Conservation (phyloP, 2,797 vertebrate species). For the Trachurus trachurus region DNA sequence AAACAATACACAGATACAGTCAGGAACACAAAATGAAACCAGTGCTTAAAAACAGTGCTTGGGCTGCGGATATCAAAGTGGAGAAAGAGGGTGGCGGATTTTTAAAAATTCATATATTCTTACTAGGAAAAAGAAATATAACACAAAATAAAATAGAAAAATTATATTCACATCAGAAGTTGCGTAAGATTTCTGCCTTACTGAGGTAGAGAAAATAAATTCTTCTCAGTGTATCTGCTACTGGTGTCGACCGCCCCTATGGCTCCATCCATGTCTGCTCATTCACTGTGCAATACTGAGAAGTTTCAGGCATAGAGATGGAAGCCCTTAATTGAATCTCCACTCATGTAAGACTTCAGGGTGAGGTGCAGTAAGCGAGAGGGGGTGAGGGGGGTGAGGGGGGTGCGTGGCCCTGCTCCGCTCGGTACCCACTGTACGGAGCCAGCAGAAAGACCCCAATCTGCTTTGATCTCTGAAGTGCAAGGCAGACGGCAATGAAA, state of each 20-base stretch:
- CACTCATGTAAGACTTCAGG: conserved; percentile 67
- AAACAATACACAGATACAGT: background rate
- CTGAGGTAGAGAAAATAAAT: background rate
- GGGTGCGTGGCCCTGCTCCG: conserved; percentile 9
- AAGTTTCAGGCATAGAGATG: conserved; percentile 45
- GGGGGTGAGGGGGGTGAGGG: background rate
- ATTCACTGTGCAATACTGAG: conserved; percentile 57
- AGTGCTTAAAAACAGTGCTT: background rate
- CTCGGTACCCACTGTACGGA: conserved; percentile 37
- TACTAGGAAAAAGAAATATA: background rate
- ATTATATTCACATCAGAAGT: background rate
- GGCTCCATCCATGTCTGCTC: conserved; percentile 48
- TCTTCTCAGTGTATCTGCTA: conserved; percentile 33
- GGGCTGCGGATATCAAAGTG: background rate
- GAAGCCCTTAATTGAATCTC: conserved; percentile 71
- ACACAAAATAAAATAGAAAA: background rate
- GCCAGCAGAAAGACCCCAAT: conserved; percentile 32
- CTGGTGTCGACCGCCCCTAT: conserved; percentile 43
- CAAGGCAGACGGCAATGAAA: conserved; percentile 38
- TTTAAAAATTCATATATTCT: background rate
- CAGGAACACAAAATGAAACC: background rate
- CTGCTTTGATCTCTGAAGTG: conserved; percentile 41
- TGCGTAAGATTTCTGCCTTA: conserved; percentile 3
- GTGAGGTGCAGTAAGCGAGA: conserved; percentile 22
- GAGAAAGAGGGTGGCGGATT: background rate